Conservation (phyloP, 2,797 vertebrate species). For the Thamnophis elegans region DNA sequence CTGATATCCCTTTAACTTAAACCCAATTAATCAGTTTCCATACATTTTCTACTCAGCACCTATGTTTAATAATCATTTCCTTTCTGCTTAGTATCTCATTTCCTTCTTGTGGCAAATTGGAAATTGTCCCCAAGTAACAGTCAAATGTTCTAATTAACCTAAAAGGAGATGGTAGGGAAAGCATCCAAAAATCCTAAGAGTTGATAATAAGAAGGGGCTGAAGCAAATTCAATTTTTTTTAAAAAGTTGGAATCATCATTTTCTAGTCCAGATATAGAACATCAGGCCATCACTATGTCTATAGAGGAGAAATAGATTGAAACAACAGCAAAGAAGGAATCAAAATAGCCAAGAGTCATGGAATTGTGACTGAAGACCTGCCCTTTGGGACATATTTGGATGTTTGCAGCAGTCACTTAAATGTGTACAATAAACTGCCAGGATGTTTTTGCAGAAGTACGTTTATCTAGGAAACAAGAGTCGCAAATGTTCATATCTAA, state of each 20-base stretch:
- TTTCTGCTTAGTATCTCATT: conserved; percentile 45
- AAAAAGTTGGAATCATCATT: background rate
- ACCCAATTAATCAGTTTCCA: conserved; percentile 64
- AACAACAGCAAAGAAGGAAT: background rate
- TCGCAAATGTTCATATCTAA: background rate
- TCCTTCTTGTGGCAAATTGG: conserved; percentile 55
- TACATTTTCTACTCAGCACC: conserved; percentile 51
- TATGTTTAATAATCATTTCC: conserved; percentile 62
- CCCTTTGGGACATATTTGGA: background rate
- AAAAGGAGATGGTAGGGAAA: conserved; percentile 6
- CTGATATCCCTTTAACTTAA: conserved; percentile 56
- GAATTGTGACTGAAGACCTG: background rate
- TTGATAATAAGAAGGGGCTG: background rate
- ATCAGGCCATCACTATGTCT: background rate
- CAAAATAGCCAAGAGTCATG: background rate
- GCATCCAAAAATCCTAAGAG: conserved; percentile 17
- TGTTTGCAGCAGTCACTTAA: background rate
- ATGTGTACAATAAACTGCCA: background rate
- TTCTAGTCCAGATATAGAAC: background rate
- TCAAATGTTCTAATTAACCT: conserved; percentile 44
- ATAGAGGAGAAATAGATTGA: background rate
- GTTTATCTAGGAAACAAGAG: background rate
- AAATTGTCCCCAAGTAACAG: conserved; percentile 50
- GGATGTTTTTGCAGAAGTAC: background rate
- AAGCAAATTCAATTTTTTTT: background rate